Conservation (phyloP, 2,888 invertebrate species). For the Dusona sp. region DNA sequence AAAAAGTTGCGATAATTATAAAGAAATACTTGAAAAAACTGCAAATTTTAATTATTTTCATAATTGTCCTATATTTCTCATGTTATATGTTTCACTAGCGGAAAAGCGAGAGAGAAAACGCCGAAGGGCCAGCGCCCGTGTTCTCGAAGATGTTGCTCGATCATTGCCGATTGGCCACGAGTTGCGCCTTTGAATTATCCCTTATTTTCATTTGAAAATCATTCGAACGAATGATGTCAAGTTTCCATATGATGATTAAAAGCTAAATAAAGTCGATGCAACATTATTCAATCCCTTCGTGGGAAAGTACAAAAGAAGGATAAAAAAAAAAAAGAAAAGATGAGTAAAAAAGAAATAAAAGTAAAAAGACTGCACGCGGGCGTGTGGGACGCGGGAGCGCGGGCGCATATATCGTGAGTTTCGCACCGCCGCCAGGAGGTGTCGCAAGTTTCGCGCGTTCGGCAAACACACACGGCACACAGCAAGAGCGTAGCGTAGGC, state of each 20-base stretch:
- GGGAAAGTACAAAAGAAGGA: neutral
- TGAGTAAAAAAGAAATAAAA: constrained; percentile 4
- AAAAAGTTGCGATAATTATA: neutral
- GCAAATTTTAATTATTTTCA: neutral
- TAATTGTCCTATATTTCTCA: neutral
- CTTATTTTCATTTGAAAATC: constrained; percentile 6
- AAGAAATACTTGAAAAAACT: neutral
- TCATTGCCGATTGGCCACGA: constrained; percentile 63
- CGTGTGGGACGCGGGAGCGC: constrained; percentile 20
- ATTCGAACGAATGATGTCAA: neutral
- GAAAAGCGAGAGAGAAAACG: neutral
- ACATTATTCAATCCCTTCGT: neutral
- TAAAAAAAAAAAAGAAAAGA: neutral
- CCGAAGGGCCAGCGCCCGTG: constrained; percentile 45
- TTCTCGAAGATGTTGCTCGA: constrained; percentile 53
- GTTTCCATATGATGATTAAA: neutral
- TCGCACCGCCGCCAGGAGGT: constrained; percentile 79
- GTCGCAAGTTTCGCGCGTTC: constrained; percentile 76
- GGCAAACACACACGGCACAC: constrained; percentile 65
- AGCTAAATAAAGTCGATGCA: neutral
- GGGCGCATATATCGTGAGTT: constrained; percentile 35
- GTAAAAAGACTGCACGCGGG: neutral
- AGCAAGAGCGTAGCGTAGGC: constrained; percentile 76
- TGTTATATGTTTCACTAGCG: neutral
- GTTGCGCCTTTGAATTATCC: constrained; percentile 54